Conservation (phyloP, 2,113 vertebrate species). For the Pleuronectes platessa region DNA sequence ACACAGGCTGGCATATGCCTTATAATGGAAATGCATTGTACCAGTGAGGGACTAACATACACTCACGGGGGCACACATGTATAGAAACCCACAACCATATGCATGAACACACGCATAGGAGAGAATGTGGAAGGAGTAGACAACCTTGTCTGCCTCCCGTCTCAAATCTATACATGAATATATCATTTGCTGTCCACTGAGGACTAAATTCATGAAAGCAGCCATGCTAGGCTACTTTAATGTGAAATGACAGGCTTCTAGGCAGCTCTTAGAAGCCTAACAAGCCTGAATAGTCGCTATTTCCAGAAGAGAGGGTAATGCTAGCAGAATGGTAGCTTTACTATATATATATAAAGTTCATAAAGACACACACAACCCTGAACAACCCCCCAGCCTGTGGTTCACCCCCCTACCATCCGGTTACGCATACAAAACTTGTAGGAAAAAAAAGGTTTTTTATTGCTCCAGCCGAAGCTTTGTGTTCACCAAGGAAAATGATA, state of each 20-base stretch:
- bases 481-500: neutral
- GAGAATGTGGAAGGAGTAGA: constrained; percentile 50
- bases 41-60: constrained; percentile 42
- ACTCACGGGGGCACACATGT: constrained; percentile 18
- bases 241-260: constrained; percentile 73
- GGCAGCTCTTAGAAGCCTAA: constrained; percentile 60
- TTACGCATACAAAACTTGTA: neutral
- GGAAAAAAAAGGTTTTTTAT: neutral
- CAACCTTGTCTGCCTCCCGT: constrained; percentile 57
- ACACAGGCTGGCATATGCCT: constrained; percentile 65
- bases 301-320: constrained; percentile 43
- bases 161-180: constrained; percentile 70
- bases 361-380: constrained; percentile 41
- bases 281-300: constrained; percentile 52
- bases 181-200: constrained; percentile 64
- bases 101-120: constrained; percentile 15
- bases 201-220: constrained; percentile 63
- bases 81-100: constrained; percentile 17
- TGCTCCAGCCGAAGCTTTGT: constrained; percentile 4
- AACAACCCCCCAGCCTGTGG: constrained; percentile 20
- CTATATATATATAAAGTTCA: constrained; percentile 26
- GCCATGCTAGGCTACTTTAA: constrained; percentile 63
- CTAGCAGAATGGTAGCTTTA: constrained; percentile 37
- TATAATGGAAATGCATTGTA: constrained; percentile 74
- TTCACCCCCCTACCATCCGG: constrained; percentile 14